phyloP scores from a whole-genome alignment of 2,113 vertebrate species.

The Ranitomeya variabilis region DNA sequence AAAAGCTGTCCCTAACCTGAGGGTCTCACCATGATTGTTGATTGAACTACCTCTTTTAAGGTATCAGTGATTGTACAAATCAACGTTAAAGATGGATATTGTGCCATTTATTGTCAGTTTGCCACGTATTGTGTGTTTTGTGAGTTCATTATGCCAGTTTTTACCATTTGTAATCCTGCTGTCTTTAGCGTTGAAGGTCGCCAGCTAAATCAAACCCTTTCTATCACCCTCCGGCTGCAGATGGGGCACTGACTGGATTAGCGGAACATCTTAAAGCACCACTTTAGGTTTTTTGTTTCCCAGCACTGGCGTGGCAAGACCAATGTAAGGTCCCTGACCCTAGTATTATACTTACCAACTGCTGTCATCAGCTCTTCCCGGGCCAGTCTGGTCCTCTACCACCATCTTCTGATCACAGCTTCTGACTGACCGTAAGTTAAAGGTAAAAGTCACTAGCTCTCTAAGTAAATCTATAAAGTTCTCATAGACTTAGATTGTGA shows the following conservation, averaged over 20 bases:
- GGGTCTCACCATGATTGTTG: neutral
- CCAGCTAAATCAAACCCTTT: neutral
- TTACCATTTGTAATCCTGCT: neutral
- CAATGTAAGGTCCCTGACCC: too few species aligned
- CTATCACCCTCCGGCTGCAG: neutral
- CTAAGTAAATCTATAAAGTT: too few species aligned
- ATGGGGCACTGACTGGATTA: neutral
- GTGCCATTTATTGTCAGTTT: constrained; percentile 23
- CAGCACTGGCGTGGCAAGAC: too few species aligned
- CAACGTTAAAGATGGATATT: neutral
- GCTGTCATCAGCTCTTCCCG: too few species aligned
- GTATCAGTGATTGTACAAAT: neutral
- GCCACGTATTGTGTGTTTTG: neutral
- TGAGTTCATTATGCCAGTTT: neutral
- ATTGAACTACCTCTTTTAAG: constrained; percentile 23
- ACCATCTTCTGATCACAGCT: too few species aligned
- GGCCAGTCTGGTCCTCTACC: too few species aligned
- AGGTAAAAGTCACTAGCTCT: too few species aligned
- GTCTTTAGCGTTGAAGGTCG: neutral
- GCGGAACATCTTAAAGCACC: neutral
- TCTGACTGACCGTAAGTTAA: too few species aligned
- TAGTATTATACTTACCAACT: too few species aligned
- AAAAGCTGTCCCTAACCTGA: neutral
- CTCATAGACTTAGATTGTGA: too few species aligned
- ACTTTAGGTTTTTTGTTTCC: too few species aligned